Evolutionary conservation across 2,113 vertebrate genomes (phyloP), one percentile per base, ranked within the genome.

Genomic region (Burhinus oedicnemus): DNA sequence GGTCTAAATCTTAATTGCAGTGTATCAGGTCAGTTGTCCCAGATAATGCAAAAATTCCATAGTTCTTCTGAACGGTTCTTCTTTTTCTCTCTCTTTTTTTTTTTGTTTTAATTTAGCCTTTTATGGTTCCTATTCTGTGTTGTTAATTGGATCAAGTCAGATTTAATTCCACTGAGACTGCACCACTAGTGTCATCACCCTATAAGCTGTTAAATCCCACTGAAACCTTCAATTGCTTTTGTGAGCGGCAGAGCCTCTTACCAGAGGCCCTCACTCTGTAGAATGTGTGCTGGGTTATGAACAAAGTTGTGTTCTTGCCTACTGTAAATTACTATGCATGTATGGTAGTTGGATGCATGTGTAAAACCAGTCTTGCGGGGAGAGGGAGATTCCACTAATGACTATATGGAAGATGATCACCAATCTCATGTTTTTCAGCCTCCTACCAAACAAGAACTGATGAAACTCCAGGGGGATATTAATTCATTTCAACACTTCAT

Each of bases 111-210:
- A 76, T 34, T 58, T 86, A 76, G 19, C 13, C 32, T 83, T 91
- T 80, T 34, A 18, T 72, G 26, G 34, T 69, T 89, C 47, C 18
- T 60, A 18, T 78, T 62, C 36, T 71, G 5, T 78, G 4, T 20
- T 74, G 7, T 54, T 94, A 93, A 93, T 91, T 91, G 61, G 52
- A 90, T 95, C 65, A 85, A 91, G 52, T 85, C 87, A 93, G 65
- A 92, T 79, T 87, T 93, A 82, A 79, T 85, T 90, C 92, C 29
- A 64, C 52, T 64, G 78, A 90, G 65, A 68, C 38, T 79, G 70
- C 17, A 62, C 38, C 51, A 58, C 57, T 55, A 40, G n/a, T 87
- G 74, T 51, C 90, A 91, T 91, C 72, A 62, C 47, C 55, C n/a
- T 32, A 54, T 75, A 91, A 91, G 45, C 84, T 84, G 40, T 68